phyloP scores from a whole-genome alignment of 35 echinoderm and acorn worm genomes.

The Ptychodera flava region DNA sequence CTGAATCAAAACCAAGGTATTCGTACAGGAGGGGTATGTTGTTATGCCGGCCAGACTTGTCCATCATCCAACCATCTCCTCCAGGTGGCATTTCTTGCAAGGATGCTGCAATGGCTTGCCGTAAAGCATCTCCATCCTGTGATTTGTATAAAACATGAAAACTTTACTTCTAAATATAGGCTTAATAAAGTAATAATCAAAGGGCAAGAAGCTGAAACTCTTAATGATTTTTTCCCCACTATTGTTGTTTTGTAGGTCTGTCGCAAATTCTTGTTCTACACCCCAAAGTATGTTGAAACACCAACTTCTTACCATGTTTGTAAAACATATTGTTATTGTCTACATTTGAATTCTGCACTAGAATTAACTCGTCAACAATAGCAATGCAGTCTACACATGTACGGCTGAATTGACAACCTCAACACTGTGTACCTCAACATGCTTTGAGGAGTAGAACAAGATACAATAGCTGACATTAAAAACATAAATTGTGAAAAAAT shows the following conservation, averaged over 20 bases:
- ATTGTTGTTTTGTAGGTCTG: neutral
- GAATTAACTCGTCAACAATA: too few species aligned
- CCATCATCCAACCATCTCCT: neutral
- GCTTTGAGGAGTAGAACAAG: too few species aligned
- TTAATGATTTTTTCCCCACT: neutral
- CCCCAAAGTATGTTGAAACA: too few species aligned
- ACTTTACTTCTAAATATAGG: neutral
- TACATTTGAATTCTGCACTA: neutral
- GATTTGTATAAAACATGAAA: neutral
- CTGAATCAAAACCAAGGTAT: slow-evolving; percentile 1
- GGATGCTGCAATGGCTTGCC: slow-evolving; percentile 75
- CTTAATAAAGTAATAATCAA: neutral
- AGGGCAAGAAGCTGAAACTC: neutral
- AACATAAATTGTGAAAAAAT: too few species aligned
- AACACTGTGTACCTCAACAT: too few species aligned
- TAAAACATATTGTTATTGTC: neutral
- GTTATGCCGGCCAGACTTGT: neutral
- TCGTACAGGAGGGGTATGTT: slow-evolving; percentile 6
- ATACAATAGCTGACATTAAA: too few species aligned
- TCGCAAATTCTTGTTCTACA: too few species aligned
- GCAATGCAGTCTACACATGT: too few species aligned
- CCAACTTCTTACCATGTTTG: neutral
- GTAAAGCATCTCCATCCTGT: slow-evolving; percentile 69
- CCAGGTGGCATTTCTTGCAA: slow-evolving; percentile 67
- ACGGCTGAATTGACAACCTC: too few species aligned